Evolutionary conservation across 1,140 invertebrate genomes (phyloP), one percentile per base, ranked within the genome.

Genomic region (Bilobella aurantiaca): DNA sequence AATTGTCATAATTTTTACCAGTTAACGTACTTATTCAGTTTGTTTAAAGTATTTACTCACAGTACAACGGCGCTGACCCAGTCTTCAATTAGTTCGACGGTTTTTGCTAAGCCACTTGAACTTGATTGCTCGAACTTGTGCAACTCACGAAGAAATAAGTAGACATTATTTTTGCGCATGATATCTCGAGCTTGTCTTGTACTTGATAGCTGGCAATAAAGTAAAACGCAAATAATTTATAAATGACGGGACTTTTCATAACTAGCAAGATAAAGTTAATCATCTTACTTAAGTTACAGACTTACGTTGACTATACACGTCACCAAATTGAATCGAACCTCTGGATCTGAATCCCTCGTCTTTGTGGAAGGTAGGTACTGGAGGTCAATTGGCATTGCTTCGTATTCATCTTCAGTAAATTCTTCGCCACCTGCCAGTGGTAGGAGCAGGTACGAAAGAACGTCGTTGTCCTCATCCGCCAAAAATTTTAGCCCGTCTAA

Each of bases 321-420:
- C 16, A 65, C 23, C 1, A 65, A 29, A 53, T 60, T 65, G 58
- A 49, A 27, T 28, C 64, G 25, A 34, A 65, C 30, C 42, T 65
- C 58, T 3, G 18, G 14, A 12, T 65, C 58, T 12, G 29, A 3
- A 25, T 65, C 64, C 37, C 64, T 29, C 28, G 2, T n/a, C 34
- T 65, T 65, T 1, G 31, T 18, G 3, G 3, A 1, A 3, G 30
- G 31, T 32, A 65, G 57, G 32, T 65, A 65, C 28, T 65, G 64
- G 18, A 65, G 28, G 12, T 60, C 58, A 27, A 37, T 3, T 29
- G 64, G 64, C 57, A 65, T 60, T 5, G 5, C n/a, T 3, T 27
- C 28, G 28, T 65, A 60, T 27, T 65, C 64, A 18, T 61, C 64
- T 18, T 65, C 64, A 2, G 21, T 53, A 65, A 60, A 65, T 23